phyloP scores from a whole-genome alignment of 2,797 vertebrate species.

The Hyperoplus lanceolatus region DNA sequence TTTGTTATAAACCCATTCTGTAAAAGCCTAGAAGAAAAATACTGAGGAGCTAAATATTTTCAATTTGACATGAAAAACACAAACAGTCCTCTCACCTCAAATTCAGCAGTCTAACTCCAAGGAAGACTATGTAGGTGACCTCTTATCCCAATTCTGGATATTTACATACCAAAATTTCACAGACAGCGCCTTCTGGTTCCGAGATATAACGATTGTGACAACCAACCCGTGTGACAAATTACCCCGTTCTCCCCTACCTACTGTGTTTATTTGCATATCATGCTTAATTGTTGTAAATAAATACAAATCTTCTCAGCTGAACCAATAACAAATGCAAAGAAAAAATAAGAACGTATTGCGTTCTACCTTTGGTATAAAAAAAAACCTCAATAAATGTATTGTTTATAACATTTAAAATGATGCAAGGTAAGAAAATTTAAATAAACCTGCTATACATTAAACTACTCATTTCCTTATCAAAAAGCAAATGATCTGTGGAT shows the following conservation, averaged over 20 bases:
- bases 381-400: not conserved
- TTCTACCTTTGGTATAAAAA: constrained; percentile 3
- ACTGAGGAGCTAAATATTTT: no score
- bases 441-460: not conserved
- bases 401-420: not conserved
- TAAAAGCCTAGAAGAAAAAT: no score
- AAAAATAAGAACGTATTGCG: not conserved
- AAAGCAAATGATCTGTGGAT: constrained; percentile 17
- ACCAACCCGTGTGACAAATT: no score
- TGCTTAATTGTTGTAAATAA: not conserved
- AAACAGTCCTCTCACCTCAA: no score
- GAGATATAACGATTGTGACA: no score
- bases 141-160: no score
- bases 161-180: no score
- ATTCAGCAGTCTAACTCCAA: no score
- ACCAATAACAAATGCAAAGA: constrained; percentile 1
- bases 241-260: not conserved
- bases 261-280: not conserved
- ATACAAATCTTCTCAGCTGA: not conserved
- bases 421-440: not conserved
- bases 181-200: no score
- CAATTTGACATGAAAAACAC: no score
- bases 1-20: no score
- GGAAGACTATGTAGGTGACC: no score
- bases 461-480: constrained; percentile 4